Evolutionary conservation across 2,888 invertebrate genomes (phyloP), one percentile per base, ranked within the genome.

Genomic region (Pachymerium ferrugineum): DNA sequence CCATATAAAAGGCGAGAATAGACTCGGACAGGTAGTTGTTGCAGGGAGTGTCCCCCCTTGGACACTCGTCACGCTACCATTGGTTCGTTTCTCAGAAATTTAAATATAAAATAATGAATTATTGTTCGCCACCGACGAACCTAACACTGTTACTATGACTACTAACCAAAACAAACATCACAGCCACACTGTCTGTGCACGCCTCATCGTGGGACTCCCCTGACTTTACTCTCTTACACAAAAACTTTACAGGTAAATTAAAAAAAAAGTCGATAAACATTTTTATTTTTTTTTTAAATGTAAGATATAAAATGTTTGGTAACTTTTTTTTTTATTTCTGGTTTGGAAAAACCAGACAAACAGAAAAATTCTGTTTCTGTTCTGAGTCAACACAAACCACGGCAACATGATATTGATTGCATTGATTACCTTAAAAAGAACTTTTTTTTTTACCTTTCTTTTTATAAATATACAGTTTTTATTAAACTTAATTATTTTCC

Each of bases 31-130:
- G n/a, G n/a, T n/a, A n/a, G n/a, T n/a, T n/a, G n/a, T n/a, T n/a
- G n/a, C 42, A 42, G 42, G 42, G 42, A 42, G 42, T 42, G 67
- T 22, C 67, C 25, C 10, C 10, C 22, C 12, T 35, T 14, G 29
- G 67, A 67, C 67, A 67, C 67, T 67, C 29, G 67, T 67, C 67
- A 67, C 29, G 29, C 29, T 28, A 22, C 29, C 25, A 67, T 67
- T 67, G 67, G 67, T 14, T 42, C 67, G 6, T 28, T 67, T 28
- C 67, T 22, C 29, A 67, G 5, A 6, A 67, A 67, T 67, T 67
- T 67, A 67, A 67, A 67, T 67, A 67, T 67, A 67, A 22, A 67
- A 67, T 67, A 67, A 67, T 67, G 67, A 67, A 67, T 67, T 67
- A 67, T 67, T 67, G 67, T 67, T 67, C 29, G 29, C 67, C 42